These are phyloP conservation scores for Heliothis peltigera DNA, from an alignment of 2,888 invertebrate species.

Conservation along the genomic window DNA sequence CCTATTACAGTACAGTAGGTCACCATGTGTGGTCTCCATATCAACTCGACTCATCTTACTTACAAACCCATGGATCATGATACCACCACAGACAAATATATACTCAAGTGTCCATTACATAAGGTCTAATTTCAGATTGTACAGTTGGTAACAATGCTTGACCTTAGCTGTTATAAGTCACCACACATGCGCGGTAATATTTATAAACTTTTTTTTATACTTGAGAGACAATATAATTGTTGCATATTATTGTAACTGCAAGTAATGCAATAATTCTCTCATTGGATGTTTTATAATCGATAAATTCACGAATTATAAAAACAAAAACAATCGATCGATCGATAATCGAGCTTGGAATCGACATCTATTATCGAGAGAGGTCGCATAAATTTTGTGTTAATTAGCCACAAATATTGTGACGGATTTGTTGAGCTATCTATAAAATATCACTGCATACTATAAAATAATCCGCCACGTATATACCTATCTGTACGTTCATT, in stretches of 20 bases:
- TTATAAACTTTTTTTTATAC: constrained; percentile 46
- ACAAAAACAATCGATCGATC: no score
- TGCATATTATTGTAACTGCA: constrained; percentile 4
- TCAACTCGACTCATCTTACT: constrained; percentile 31
- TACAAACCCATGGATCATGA: constrained; percentile 26
- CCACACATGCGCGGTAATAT: constrained; percentile 31
- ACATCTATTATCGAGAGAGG: no score
- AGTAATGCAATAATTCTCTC: neutral
- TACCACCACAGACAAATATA: constrained; percentile 3
- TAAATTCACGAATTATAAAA: no score
- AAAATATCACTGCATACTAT: no score
- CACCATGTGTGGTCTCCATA: constrained; percentile 23
- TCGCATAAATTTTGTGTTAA: no score
- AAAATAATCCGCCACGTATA: no score
- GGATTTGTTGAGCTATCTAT: no score
- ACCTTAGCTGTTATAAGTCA: constrained; percentile 32
- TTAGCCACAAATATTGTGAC: no score
- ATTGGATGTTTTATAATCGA: neutral
- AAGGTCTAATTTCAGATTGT: constrained; percentile 4
- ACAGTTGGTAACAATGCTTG: constrained; percentile 20
- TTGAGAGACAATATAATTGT: neutral
- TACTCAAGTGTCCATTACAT: fast-evolving
- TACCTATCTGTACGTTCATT: no score
- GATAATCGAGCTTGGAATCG: no score
- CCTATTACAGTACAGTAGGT: constrained; percentile 14